These are phyloP conservation scores for Gobiocypris rarus DNA, from an alignment of 2,113 vertebrate species.

Conservation along the genomic window DNA sequence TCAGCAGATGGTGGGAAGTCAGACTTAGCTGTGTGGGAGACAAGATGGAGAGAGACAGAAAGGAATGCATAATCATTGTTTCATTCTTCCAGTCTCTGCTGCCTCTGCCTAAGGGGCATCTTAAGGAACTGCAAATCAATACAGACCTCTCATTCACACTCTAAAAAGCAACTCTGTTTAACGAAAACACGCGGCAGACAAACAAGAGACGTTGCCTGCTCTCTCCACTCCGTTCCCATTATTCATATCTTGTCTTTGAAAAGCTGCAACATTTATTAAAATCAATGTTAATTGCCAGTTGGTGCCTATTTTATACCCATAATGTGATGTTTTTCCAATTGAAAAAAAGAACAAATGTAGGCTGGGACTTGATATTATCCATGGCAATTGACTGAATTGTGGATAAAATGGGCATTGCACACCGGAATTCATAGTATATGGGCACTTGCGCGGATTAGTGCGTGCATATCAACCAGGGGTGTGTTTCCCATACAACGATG, in stretches of 20 bases:
- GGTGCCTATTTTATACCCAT: not conserved
- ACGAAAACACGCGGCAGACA: not conserved
- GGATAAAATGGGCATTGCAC: too few species aligned
- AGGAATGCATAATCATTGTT: conserved; percentile 31
- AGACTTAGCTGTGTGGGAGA: conserved; percentile 51
- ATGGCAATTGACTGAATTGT: too few species aligned
- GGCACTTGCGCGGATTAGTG: too few species aligned
- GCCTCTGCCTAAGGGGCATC: conserved; percentile 9
- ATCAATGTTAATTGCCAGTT: not conserved
- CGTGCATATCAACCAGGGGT: too few species aligned
- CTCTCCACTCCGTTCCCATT: not conserved
- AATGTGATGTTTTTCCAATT: not conserved
- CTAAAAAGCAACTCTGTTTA: conserved; percentile 5
- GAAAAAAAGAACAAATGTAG: too few species aligned
- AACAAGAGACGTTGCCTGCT: not conserved
- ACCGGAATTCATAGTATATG: too few species aligned
- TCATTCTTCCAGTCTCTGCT: conserved; percentile 5
- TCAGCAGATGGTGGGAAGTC: conserved; percentile 54
- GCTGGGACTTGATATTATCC: too few species aligned
- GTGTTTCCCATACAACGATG: too few species aligned
- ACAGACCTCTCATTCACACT: conserved; percentile 34
- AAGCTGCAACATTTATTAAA: not conserved
- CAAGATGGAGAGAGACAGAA: conserved; percentile 10
- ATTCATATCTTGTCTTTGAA: not conserved
- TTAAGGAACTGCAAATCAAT: conserved; percentile 31